These are phyloP conservation scores for Entomobrya proxima DNA, from an alignment of 2,888 invertebrate genomes.

Conservation along the genomic window DNA sequence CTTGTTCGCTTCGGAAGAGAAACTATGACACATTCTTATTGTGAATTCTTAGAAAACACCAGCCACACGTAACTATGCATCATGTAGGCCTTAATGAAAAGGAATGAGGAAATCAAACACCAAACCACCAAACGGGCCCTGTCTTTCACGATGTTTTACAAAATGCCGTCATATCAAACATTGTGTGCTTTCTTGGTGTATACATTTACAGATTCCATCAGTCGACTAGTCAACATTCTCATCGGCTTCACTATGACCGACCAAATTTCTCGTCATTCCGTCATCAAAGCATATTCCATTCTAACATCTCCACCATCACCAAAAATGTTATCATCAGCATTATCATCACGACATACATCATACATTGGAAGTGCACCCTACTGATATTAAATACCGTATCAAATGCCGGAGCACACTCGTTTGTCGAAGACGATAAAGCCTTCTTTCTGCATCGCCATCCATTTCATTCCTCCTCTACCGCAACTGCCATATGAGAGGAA, in stretches of 20 bases:
- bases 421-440: slow-evolving; percentile 30
- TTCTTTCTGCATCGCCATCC: not conserved
- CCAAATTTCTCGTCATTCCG: not conserved
- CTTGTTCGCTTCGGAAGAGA: not conserved
- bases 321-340: slow-evolving; percentile 19
- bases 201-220: slow-evolving; percentile 8
- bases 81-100: slow-evolving; percentile 52
- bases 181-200: slow-evolving; percentile 31
- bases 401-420: slow-evolving; percentile 61
- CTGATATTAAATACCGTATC: slow-evolving; percentile 59
- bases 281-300: slow-evolving; percentile 32
- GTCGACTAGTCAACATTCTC: not conserved
- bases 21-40: not conserved
- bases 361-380: slow-evolving; percentile 25
- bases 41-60: not conserved
- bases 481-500: not conserved
- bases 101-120: slow-evolving; percentile 66
- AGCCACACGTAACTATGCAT: not conserved
- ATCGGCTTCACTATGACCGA: not conserved
- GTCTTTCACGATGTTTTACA: slow-evolving; percentile 50
- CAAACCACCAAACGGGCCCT: slow-evolving; percentile 65
- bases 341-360: slow-evolving; percentile 57
- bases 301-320: slow-evolving; percentile 22
- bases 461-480: slow-evolving; percentile 14
- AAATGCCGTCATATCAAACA: slow-evolving; percentile 55